Evolutionary conservation across 2,797 vertebrate species (phyloP).

Genomic region (Gymnothorax javanicus): DNA sequence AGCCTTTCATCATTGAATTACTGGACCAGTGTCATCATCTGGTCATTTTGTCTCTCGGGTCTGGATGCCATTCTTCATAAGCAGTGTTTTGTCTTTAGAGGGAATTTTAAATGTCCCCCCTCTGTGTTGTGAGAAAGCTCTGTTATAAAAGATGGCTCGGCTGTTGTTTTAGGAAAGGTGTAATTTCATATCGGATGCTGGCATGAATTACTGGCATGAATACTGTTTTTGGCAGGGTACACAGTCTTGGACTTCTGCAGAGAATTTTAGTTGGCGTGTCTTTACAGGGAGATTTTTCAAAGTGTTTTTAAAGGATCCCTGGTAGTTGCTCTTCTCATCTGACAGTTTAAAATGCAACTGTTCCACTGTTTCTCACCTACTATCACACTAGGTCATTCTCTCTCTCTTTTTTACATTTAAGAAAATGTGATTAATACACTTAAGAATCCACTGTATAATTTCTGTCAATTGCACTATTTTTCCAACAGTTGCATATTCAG

Average conservation of each 20-base stretch:
- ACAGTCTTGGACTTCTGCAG: constrained; percentile 44
- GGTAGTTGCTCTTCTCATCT: constrained; percentile 34
- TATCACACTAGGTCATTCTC: neutral
- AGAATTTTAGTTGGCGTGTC: constrained; percentile 58
- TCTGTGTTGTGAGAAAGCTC: constrained; percentile 16
- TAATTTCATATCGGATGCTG: constrained; percentile 64
- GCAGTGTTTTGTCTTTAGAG: constrained; percentile 54
- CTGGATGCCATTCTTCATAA: constrained; percentile 49
- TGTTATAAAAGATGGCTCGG: constrained; percentile 49
- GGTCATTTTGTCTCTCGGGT: constrained; percentile 57
- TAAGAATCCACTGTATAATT: neutral
- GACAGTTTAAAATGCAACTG: constrained; percentile 39
- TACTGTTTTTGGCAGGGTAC: constrained; percentile 57
- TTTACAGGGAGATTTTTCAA: constrained; percentile 42
- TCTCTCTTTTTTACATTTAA: constrained; percentile 30
- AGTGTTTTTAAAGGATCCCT: constrained; percentile 47
- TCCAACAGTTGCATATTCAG: neutral
- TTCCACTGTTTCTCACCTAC: neutral
- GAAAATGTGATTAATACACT: neutral
- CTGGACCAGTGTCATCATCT: constrained; percentile 59
- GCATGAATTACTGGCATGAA: constrained; percentile 67
- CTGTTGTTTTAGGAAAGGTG: constrained; percentile 61
- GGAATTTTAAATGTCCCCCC: constrained; percentile 54
- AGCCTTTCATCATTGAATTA: constrained; percentile 64
- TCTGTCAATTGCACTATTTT: neutral